Conservation (phyloP, 2,113 vertebrate genomes). For the Apteryx mantelli region DNA sequence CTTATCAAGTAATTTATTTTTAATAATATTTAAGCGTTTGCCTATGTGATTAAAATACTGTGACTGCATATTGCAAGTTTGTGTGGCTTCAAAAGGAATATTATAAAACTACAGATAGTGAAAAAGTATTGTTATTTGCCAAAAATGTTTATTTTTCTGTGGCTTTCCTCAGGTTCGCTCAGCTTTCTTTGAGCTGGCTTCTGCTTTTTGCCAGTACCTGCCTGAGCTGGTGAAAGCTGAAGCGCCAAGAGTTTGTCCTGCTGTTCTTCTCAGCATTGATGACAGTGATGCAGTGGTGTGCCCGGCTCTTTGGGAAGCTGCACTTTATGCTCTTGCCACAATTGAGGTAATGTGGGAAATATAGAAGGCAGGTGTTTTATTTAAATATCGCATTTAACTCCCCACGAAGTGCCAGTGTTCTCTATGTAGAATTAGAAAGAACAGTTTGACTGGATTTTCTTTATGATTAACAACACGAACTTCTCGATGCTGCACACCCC, state of each 20-base stretch:
- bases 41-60: background rate
- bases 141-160: background rate
- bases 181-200: slow-evolving; percentile 91
- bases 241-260: slow-evolving; percentile 84
- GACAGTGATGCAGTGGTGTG: slow-evolving; percentile 93
- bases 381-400: background rate
- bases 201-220: slow-evolving; percentile 85
- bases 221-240: slow-evolving; percentile 84
- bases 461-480: background rate
- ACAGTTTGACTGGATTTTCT: background rate
- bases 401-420: background rate
- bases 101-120: background rate
- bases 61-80: rapidly evolving
- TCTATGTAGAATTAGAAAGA: background rate
- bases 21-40: background rate
- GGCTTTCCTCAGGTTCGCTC: slow-evolving; percentile 84
- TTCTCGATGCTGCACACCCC: background rate
- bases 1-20: background rate
- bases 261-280: slow-evolving; percentile 90
- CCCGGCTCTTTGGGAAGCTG: slow-evolving; percentile 92
- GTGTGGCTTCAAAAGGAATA: background rate
- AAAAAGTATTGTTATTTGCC: background rate
- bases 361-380: background rate
- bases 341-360: slow-evolving; percentile 79
- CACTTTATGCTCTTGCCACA: slow-evolving; percentile 84